Percentiles rank a stretch among this genome's conserved stretches.
These are phyloP conservation scores for Podilymbus podiceps DNA, from an alignment of 2,113 vertebrate genomes.

Conservation along the genomic window DNA sequence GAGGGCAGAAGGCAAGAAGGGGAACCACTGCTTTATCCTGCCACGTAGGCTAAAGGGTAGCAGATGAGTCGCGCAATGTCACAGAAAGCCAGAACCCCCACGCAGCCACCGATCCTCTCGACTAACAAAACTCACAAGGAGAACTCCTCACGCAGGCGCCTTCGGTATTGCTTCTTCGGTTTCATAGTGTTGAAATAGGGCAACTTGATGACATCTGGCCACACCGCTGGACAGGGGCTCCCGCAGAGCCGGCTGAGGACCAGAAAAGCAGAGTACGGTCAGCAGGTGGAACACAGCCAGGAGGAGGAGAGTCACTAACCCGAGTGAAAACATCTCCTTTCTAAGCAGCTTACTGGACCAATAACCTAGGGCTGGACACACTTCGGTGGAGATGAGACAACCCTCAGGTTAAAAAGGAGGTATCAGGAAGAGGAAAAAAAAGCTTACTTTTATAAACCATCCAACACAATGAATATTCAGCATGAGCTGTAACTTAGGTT, in stretches of 20 bases:
- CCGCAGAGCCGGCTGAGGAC: constrained; percentile 90
- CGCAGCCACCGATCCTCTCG: neutral
- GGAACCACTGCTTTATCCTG: neutral
- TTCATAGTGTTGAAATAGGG: constrained; percentile 99
- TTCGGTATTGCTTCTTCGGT: constrained; percentile 97
- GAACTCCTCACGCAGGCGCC: constrained; percentile 94
- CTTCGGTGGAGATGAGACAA: neutral
- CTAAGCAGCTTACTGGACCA: neutral
- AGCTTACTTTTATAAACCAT: neutral
- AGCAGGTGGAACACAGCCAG: rapidly evolving
- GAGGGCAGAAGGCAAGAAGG: neutral
- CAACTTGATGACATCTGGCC: constrained; percentile 98
- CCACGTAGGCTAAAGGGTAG: neutral
- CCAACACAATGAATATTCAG: neutral
- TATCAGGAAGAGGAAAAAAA: neutral
- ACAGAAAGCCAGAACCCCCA: too few relatives aligned
- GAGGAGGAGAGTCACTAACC: neutral
- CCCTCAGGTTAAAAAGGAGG: neutral
- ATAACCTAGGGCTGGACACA: neutral
- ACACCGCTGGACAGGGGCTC: constrained; percentile 93
- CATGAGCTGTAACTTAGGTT: rapidly evolving
- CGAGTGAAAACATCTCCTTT: neutral
- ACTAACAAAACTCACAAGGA: constrained; percentile 82
- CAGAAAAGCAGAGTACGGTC: neutral
- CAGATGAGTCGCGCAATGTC: rapidly evolving